Evolutionary conservation across 2,888 invertebrate species (phyloP).

Genomic region (Acleris holmiana): DNA sequence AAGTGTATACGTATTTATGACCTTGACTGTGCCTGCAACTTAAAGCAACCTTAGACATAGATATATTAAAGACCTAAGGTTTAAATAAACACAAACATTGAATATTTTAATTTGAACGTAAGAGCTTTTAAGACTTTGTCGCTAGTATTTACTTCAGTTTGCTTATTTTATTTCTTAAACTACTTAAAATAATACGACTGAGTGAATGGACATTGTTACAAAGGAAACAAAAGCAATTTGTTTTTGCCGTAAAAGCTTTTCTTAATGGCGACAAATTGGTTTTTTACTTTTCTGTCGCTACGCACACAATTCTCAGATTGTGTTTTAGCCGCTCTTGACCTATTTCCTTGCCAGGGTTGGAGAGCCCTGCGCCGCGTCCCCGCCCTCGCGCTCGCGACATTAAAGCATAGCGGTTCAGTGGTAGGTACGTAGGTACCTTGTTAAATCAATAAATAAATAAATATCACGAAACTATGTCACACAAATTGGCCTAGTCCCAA

Average conservation of each 20-base stretch:
- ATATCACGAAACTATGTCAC: no score
- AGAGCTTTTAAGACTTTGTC: no score
- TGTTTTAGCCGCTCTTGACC: slow-evolving; percentile 24
- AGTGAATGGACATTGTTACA: not conserved
- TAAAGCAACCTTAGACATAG: no score
- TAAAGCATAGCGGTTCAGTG: not conserved
- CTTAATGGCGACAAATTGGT: slow-evolving; percentile 5
- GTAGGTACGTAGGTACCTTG: no score
- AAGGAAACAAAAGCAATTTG: slow-evolving; percentile 4
- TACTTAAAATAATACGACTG: not conserved
- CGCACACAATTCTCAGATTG: not conserved
- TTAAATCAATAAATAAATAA: no score
- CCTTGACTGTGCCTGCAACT: no score
- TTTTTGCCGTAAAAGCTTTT: not conserved
- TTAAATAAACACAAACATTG: no score
- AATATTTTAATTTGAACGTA: no score
- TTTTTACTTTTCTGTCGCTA: not conserved
- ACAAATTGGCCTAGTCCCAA: no score
- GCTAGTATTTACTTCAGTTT: not conserved
- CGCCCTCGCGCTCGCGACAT: slow-evolving; percentile 6
- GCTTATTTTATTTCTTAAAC: not conserved
- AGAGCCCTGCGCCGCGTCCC: slow-evolving; percentile 6
- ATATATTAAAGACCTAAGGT: no score
- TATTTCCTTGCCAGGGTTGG: slow-evolving; percentile 12
- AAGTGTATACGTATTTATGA: no score